Evolutionary conservation across 2,113 vertebrate species (phyloP), one percentile per base, ranked within the genome.

Genomic region (Phodopus roborovskii): DNA sequence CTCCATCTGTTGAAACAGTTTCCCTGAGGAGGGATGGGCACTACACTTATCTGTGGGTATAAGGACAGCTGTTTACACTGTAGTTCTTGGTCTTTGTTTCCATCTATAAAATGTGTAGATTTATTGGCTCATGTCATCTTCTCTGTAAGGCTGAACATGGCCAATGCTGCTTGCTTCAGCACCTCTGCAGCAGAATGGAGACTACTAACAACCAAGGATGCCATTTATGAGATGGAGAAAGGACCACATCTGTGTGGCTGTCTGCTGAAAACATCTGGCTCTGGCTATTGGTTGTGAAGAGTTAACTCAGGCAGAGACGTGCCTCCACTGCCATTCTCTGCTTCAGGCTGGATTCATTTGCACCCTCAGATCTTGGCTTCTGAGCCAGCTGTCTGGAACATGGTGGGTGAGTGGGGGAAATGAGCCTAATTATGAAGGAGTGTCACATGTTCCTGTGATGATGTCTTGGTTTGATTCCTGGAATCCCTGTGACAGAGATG

Each of bases 361-460:
- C 20, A 10, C 48, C 16, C 64, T 68, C 19, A 28, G 92, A 56
- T 90, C 81, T 71, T 88, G 92, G 90, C 92, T 92, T 22, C 0
- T 1, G 30, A 60, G 53, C 39, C 87, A 60, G 92, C 87, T 89
- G 28, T 89, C 81, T 94, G 92, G 66, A 4, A 1, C 39, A 24
- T 15, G 4, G 20, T 33, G n/a, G 0, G 5, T 60, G 4, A 8
- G 24, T 22, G 9, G 1, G 26, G 64, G 87, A 39, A 12, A 90
- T 39, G 91, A 92, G 56, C 53, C 77, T 70, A 68, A 96, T 66
- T 86, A 79, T 45, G 45, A 91, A 91, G 75, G 71, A 90, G 8
- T 56, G 70, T 50, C 4, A 0, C 20, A 0, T 48, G 39, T 56
- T 33, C 42, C 92, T 94, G 87, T 92, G 95, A 79, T 93, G 24